Base-by-base conservation (phyloP, 2,113 vertebrate species). In the Etheostoma cragini region DNA sequence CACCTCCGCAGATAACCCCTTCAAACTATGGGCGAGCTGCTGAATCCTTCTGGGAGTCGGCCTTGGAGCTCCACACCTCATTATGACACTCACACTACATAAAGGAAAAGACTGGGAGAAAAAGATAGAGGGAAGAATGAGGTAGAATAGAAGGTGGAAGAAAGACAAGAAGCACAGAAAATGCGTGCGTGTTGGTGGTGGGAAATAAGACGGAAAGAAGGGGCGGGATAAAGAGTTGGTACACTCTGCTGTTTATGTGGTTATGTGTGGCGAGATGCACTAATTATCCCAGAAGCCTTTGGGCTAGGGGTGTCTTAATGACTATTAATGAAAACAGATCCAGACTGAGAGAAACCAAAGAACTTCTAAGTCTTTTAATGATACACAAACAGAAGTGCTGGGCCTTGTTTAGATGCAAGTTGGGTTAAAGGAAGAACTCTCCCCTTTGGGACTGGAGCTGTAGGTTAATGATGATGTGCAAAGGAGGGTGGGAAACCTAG, bases 281-380 rank as follows among this genome's bases (percentile, higher is more conserved):
- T 90, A 87, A 93, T 93, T 93, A 90, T 90, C 84, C 76, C 63
- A 46, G 46, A 64, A 77, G 89, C 89, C 91, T 88, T 82, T 78
- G 80, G 90, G 89, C 82, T 61, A 33, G 15, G 58, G 49, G 80
- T 78, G 83, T 66, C 75, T 89, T 92, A 92, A 93, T 91, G 90
- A 91, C 86, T 66, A 50, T 84, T 92, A 90, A 92, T 87, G 86
- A 86, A 88, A 88, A 89, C 49, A 79, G 74, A 84, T 76, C 76
- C 83, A 80, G 52, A 70, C 69, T 49, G 62, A 76, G 83, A 80
- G 80, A 82, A 71, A 80, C 67, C 76, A 81, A 84, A 82, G 78
- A 61, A 63, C 67, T 74, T 26, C 26, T 26, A 26, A 26, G 80
- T 58, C 62, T 87, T 83, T 89, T 91, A 93, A 93, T 92, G 88